Evolutionary conservation across 92 coral and sea anemone genomes (phyloP).

Genomic region (Actinostola sp.): DNA sequence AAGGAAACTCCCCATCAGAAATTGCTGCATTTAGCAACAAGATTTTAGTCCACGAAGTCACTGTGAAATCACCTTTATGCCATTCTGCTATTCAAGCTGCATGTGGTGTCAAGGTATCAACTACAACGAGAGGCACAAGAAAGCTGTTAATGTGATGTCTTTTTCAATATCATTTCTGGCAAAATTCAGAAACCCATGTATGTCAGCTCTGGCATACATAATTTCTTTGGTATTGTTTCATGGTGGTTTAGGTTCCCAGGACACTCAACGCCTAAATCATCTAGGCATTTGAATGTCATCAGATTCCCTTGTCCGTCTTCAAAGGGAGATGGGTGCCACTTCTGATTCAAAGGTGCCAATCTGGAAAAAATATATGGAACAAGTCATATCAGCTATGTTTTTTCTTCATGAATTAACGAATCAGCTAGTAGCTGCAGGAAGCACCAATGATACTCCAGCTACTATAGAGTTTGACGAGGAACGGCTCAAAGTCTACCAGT

Average conservation of each 20-base stretch:
- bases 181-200: slow-evolving; percentile 42
- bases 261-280: slow-evolving; percentile 45
- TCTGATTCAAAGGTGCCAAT: slow-evolving; percentile 50
- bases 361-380: slow-evolving; percentile 58
- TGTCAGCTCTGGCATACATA: slow-evolving; percentile 71
- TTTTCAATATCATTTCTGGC: slow-evolving; percentile 49
- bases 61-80: slow-evolving; percentile 54
- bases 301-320: slow-evolving; percentile 36
- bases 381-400: slow-evolving; percentile 18
- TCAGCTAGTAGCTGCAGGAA: slow-evolving; percentile 30
- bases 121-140: slow-evolving; percentile 6
- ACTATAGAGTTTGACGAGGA: slow-evolving; percentile 18
- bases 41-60: slow-evolving; percentile 27
- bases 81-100: slow-evolving; percentile 54
- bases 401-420: slow-evolving; percentile 24
- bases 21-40: slow-evolving; percentile 59
- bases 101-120: slow-evolving; percentile 26
- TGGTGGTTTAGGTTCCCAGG: slow-evolving; percentile 47
- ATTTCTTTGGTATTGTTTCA: slow-evolving; percentile 52
- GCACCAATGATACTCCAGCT: slow-evolving; percentile 17
- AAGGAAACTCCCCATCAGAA: slow-evolving; percentile 52
- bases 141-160: slow-evolving; percentile 40
- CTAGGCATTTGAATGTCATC: slow-evolving; percentile 69
- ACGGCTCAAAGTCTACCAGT: slow-evolving; percentile 6
- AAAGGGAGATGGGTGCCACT: slow-evolving; percentile 53